Conservation (phyloP, 2,113 vertebrate genomes). For the Pelecanoides urinatrix region DNA sequence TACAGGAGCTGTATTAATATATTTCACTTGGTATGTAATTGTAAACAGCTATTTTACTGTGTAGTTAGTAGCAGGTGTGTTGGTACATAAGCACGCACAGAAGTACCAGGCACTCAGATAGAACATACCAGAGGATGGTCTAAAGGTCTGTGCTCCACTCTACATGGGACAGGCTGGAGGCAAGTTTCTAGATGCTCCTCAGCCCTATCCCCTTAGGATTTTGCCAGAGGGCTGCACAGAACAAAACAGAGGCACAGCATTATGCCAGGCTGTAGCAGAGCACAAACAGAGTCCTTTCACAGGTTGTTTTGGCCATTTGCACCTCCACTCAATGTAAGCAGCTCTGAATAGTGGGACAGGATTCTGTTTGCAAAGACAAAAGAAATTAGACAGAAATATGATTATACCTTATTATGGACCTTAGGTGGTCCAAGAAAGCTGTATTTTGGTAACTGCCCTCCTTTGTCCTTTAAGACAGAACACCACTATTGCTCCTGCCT, state of each 20-base stretch:
- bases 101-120: neutral
- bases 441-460: neutral
- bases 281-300: neutral
- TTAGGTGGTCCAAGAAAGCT: neutral
- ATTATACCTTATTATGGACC: too few species aligned
- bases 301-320: neutral
- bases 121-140: neutral
- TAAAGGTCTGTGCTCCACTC: neutral
- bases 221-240: neutral
- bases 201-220: neutral
- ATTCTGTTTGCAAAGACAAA: neutral
- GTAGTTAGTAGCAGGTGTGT: neutral
- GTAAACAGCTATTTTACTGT: neutral
- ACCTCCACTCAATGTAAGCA: too few species aligned
- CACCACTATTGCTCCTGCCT: neutral
- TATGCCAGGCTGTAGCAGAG: neutral
- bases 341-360: neutral
- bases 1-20: neutral
- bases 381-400: neutral
- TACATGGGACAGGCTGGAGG: neutral
- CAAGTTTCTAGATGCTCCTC: neutral
- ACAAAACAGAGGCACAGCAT: neutral
- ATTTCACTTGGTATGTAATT: neutral
- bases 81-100: neutral
- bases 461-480: neutral